Evolutionary conservation across 2,797 vertebrate genomes (phyloP).

Genomic region (Enteromius radiatus): DNA sequence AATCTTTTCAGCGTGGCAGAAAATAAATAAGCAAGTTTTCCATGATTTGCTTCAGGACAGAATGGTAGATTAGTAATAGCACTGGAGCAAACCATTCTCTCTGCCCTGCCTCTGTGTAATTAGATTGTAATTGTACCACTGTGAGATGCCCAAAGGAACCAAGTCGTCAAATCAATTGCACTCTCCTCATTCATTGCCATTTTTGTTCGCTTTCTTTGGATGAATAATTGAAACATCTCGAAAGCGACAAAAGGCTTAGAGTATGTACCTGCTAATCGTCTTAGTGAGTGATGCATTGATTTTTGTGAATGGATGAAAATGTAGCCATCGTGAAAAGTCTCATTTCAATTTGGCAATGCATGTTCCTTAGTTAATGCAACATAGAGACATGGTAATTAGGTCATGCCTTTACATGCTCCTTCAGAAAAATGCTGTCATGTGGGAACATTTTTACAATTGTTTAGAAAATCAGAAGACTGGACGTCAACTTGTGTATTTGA

Average conservation of each 20-base stretch:
- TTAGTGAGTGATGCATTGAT: constrained; percentile 49
- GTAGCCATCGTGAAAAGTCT: constrained; percentile 16
- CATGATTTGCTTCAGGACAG: background rate
- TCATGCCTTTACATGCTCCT: background rate
- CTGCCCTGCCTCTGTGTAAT: constrained; percentile 25
- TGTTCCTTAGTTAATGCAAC: background rate
- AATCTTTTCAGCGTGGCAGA: background rate
- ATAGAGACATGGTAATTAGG: background rate
- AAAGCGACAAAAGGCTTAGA: constrained; percentile 44
- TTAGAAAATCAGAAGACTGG: background rate
- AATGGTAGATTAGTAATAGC: constrained; percentile 27
- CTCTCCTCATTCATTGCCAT: constrained; percentile 37
- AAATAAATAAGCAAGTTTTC: constrained; percentile 26
- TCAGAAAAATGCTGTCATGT: background rate
- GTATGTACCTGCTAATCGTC: constrained; percentile 18
- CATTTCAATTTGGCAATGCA: background rate
- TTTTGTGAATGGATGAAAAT: constrained; percentile 47
- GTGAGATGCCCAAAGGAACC: constrained; percentile 36
- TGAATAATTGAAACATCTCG: constrained; percentile 55
- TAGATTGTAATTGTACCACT: constrained; percentile 36
- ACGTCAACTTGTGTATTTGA: background rate
- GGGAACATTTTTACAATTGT: background rate
- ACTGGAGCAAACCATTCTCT: background rate
- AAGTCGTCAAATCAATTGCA: constrained; percentile 1
- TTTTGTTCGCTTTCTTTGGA: constrained; percentile 39